A percentile compares a stretch with the other conserved stretches of the same genome.
Conservation (phyloP, 1,140 invertebrate species). For the Cherax quadricarinatus region DNA sequence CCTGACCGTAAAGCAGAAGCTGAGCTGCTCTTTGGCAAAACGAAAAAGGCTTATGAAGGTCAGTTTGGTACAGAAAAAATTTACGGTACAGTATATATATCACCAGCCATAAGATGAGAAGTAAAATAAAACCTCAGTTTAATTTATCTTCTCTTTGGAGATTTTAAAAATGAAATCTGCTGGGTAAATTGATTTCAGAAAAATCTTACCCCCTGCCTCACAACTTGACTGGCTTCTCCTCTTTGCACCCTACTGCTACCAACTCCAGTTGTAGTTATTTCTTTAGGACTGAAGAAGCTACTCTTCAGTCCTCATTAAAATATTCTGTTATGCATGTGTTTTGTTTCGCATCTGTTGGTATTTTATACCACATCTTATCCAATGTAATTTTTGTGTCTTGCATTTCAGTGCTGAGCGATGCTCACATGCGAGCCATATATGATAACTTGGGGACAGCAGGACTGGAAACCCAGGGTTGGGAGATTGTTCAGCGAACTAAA, state of each 20-base stretch:
- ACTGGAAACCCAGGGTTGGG: constrained; percentile 93
- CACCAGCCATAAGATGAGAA: no score
- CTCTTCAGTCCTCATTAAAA: no score
- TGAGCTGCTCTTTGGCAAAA: constrained; percentile 93
- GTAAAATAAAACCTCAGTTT: no score
- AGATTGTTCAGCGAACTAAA: constrained; percentile 91
- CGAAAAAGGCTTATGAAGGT: constrained; percentile 96
- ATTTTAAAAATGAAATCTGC: no score
- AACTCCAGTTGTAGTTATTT: no score
- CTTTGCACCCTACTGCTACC: no score
- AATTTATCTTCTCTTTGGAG: no score
- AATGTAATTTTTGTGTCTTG: constrained; percentile 11
- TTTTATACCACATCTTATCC: not conserved
- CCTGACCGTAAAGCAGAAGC: constrained; percentile 89
- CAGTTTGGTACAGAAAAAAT: constrained; percentile 54
- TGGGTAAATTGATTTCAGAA: no score
- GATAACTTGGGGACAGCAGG: constrained; percentile 88
- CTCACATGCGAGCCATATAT: constrained; percentile 88
- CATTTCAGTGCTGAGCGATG: constrained; percentile 85
- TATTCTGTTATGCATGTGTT: no score
- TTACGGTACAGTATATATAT: not conserved
- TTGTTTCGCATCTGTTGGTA: not conserved
- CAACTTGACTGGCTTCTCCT: no score
- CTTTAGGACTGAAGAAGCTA: no score
- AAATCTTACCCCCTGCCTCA: no score